A percentile compares a stretch with the other conserved stretches of the same genome.
phyloP scores from a whole-genome alignment of 1,140 invertebrate genomes.

The Lycorma delicatula region DNA sequence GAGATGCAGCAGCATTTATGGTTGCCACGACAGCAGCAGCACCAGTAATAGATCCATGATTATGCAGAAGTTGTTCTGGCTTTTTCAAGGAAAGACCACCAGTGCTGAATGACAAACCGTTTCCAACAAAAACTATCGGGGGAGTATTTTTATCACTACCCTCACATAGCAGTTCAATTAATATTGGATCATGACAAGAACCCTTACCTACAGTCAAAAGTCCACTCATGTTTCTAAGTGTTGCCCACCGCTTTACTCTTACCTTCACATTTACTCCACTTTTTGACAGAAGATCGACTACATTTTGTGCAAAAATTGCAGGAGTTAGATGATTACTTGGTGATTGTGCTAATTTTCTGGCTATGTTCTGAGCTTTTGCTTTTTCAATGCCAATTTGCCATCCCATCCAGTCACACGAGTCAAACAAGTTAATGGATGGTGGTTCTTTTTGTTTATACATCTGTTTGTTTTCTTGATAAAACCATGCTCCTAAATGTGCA shows the following conservation, averaged over 20 bases:
- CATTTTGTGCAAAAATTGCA: conserved; percentile 45
- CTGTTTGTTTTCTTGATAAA: conserved; percentile 59
- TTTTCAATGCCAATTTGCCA: conserved; percentile 47
- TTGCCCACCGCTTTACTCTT: conserved; percentile 48
- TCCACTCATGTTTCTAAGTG: conserved; percentile 50
- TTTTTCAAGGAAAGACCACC: conserved; percentile 55
- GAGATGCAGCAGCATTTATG: conserved; percentile 42
- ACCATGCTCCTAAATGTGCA: conserved; percentile 49
- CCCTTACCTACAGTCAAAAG: conserved; percentile 52
- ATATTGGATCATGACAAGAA: conserved; percentile 50
- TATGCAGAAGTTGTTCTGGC: conserved; percentile 46
- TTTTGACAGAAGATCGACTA: conserved; percentile 40
- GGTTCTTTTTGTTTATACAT: conserved; percentile 33
- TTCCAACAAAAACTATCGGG: conserved; percentile 39
- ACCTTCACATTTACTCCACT: conserved; percentile 40
- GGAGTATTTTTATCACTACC: conserved; percentile 39
- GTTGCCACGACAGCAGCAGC: conserved; percentile 50
- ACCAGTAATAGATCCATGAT: conserved; percentile 59
- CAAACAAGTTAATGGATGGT: conserved; percentile 20
- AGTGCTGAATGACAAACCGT: conserved; percentile 58
- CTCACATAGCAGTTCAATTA: conserved; percentile 48
- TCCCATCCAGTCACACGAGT: conserved; percentile 38
- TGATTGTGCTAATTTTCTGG: conserved; percentile 50
- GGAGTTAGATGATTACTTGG: conserved; percentile 56
- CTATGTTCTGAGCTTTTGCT: conserved; percentile 53